Base-by-base conservation (phyloP, 2,888 invertebrate genomes). In the Rugalucina vietnamica region DNA sequence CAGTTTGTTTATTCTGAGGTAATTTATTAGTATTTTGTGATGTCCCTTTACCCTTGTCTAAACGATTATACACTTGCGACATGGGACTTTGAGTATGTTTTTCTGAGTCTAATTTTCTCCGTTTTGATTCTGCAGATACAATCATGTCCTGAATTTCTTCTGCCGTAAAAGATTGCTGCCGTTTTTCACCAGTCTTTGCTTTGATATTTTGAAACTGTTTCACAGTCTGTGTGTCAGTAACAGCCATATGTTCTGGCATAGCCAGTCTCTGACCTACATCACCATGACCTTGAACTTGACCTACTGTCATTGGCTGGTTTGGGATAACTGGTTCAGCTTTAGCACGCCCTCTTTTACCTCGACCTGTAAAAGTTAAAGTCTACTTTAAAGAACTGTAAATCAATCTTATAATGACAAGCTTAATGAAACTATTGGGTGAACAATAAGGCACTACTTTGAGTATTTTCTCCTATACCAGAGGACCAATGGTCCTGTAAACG, bases 91-190 rank as follows among this genome's bases (percentile, higher is more conserved):
- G 65, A 34, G 34, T 29, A 8, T 65, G 29, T 24, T 65, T 65
- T 34, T 65, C 65, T 1, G 34, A 34, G 65, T 65, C 65, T 34
- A 29, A 10, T 65, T 65, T 65, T 65, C 65, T 65, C 12, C 65
- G 65, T 24, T 65, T 65, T n/a, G 12, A n/a, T 65, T 65, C 65
- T 12, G 65, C 65, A 34, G 65, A 65, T 2, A 65, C 65, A 18
- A 65, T 65, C 34, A 65, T 34, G 29, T 65, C 34, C 65, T 65
- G 65, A n/a, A 65, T 32, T 65, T 65, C 65, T 34, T 65, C 65
- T 18, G 65, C 32, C 21, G 65, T 65, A 34, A 34, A 65, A 8
- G 32, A 24, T 8, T 65, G 65, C 65, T 65, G 65, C 34, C 65
- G 32, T 65, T 65, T 65, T 18, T 65, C 34, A 4, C 65, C 65